Base-by-base conservation (phyloP, 2,113 vertebrate species). In the Silurus meridionalis region DNA sequence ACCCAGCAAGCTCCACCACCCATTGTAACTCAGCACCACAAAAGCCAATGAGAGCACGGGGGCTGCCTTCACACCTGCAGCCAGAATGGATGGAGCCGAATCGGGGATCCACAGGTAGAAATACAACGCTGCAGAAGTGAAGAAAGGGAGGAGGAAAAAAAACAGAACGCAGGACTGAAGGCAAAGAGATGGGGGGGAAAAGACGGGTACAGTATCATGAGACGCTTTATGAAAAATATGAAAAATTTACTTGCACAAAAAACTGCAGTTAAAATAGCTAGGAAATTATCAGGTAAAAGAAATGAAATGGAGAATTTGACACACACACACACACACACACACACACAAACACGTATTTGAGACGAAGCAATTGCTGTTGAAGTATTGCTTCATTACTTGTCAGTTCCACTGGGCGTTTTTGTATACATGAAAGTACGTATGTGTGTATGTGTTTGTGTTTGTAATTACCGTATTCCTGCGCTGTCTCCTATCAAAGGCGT, bases 71-170 rank as follows among this genome's bases (percentile, higher is more conserved):
- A 96, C 60, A 6, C 92, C 87, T 10, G 96, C 95, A 0, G 90
- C 77, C 14, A 90, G 4, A 87, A 94, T 84, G 84, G 95, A 94
- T 0, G 93, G 90, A 0, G 89, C 81, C 0, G 87, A 89, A 8
- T 91, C 92, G 0, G 95, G 96, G 58, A 94, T 93, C 95, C 93
- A 95, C 82, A 95, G 57, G 90, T 95, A 93, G 89, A 95, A 94
- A 87, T 92, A 95, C 8, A 90, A 0, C 1, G 91, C 91, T 53
- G 89, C 19, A 87, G 95, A 95, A 84, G 91, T 0, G 21, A 91
- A 91, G 86, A 95, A 96, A 74, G 94, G 91, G 52, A 93, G 23
- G 13, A 96, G 86, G 74, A 93, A 96, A 8, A 96, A 85, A 79
- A 93, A 78, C 23, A 97, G 91, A 64, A 92, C 90, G 3, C 93